These are phyloP conservation scores for Ornithoptera priamus DNA, from an alignment of 2,888 invertebrate genomes.

Conservation along the genomic window DNA sequence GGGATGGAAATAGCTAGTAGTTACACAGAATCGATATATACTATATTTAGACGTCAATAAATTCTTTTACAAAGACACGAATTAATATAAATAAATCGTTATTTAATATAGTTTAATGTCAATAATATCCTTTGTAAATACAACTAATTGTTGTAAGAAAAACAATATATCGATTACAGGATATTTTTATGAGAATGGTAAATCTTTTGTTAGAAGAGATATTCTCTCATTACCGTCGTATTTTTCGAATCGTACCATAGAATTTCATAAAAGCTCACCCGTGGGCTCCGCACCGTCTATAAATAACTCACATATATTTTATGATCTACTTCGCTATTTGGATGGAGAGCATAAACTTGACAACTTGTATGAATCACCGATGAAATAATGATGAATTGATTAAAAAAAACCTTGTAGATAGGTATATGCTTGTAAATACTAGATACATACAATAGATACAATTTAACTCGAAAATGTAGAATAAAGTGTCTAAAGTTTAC, in stretches of 20 bases:
- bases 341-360: conserved; percentile 1
- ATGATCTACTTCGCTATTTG: conserved; percentile 23
- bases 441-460: no score
- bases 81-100: no score
- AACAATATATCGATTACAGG: conserved; percentile 3
- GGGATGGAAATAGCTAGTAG: no score
- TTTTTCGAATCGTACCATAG: conserved; percentile 25
- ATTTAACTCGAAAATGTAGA: no score
- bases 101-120: not conserved
- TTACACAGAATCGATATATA: no score
- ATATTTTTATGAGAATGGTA: conserved; percentile 16
- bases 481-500: no score
- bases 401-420: no score
- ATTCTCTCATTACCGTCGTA: conserved; percentile 15
- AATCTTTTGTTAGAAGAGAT: conserved; percentile 17
- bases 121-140: not conserved
- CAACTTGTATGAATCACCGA: not conserved
- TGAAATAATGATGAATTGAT: no score
- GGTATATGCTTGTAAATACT: no score
- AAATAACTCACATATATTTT: conserved; percentile 24
- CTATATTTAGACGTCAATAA: not conserved
- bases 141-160: not conserved
- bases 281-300: conserved; percentile 8
- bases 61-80: not conserved
- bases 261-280: conserved; percentile 24